These are phyloP conservation scores for Micromesistius poutassou DNA, from an alignment of 2,797 vertebrate species.

Conservation along the genomic window DNA sequence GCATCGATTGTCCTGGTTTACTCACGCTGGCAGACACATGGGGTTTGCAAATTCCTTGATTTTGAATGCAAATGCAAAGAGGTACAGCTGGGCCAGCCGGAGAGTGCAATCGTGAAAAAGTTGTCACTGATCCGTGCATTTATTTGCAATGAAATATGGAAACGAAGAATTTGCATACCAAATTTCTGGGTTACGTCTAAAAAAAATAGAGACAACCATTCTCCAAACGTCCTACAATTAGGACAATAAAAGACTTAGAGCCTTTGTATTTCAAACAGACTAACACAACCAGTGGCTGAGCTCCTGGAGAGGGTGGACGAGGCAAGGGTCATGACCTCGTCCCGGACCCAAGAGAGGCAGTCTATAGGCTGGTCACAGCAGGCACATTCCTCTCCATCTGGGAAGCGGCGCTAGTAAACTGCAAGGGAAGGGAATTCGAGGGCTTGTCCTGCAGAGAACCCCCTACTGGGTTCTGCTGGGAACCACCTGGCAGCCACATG, in stretches of 20 bases:
- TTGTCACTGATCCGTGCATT: neutral
- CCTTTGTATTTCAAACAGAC: neutral
- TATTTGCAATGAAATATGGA: neutral
- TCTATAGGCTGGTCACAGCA: slow-evolving; percentile 12
- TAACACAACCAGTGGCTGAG: too few species aligned
- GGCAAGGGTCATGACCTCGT: slow-evolving; percentile 25
- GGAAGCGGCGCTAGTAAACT: slow-evolving; percentile 3
- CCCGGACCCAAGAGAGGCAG: neutral
- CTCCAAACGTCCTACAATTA: neutral
- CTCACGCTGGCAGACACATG: slow-evolving; percentile 21
- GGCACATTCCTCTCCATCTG: slow-evolving; percentile 4
- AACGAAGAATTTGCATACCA: neutral
- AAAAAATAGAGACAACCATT: neutral
- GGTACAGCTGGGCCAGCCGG: neutral
- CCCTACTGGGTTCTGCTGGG: slow-evolving; percentile 40
- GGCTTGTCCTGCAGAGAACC: slow-evolving; percentile 24
- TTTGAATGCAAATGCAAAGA: slow-evolving; percentile 48
- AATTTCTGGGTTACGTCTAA: neutral
- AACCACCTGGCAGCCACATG: slow-evolving; percentile 46
- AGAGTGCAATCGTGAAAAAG: neutral
- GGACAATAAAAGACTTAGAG: neutral
- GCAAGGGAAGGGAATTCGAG: slow-evolving; percentile 33
- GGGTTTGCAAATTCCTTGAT: slow-evolving; percentile 35
- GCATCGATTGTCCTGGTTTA: neutral
- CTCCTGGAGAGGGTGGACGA: neutral